Conservation (phyloP, 2,888 invertebrate genomes). For the Gisinianus flammeolus region DNA sequence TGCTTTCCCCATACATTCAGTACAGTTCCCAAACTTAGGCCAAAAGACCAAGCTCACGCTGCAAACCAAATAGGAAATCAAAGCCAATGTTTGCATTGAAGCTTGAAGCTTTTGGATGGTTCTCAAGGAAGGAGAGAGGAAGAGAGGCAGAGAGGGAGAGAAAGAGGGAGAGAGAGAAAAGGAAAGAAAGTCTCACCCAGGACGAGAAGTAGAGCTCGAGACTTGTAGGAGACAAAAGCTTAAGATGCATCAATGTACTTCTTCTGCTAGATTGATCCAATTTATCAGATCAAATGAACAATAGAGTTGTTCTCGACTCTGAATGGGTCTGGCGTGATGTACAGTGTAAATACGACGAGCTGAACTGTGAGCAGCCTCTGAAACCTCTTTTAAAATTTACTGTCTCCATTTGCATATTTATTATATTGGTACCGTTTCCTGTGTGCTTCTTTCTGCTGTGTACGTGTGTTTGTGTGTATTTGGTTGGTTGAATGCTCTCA, state of each 20-base stretch:
- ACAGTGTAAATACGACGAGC: neutral
- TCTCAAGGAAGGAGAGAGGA: no score
- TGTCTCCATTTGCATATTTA: conserved; percentile 3
- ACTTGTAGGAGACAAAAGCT: conserved; percentile 41
- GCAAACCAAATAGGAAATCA: neutral
- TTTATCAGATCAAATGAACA: conserved; percentile 37
- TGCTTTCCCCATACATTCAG: no score
- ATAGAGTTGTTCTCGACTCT: neutral
- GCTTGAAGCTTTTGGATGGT: no score
- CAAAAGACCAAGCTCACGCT: no score
- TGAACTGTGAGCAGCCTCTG: neutral
- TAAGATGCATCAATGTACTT: conserved; percentile 31
- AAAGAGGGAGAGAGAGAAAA: neutral
- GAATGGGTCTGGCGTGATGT: neutral
- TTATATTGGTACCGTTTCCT: neutral
- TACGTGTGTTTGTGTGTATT: neutral
- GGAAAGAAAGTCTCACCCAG: conserved; percentile 1
- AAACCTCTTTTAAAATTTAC: neutral
- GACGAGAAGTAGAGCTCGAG: conserved; percentile 33
- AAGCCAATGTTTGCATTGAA: conserved; percentile 2
- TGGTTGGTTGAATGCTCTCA: neutral
- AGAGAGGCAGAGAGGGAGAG: conserved; percentile 22
- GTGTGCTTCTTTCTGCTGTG: neutral
- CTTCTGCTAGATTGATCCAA: conserved; percentile 40
- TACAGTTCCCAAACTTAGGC: no score